phyloP scores from a whole-genome alignment of 2,888 invertebrate genomes.

The Hydrotaea cyrtoneurina region DNA sequence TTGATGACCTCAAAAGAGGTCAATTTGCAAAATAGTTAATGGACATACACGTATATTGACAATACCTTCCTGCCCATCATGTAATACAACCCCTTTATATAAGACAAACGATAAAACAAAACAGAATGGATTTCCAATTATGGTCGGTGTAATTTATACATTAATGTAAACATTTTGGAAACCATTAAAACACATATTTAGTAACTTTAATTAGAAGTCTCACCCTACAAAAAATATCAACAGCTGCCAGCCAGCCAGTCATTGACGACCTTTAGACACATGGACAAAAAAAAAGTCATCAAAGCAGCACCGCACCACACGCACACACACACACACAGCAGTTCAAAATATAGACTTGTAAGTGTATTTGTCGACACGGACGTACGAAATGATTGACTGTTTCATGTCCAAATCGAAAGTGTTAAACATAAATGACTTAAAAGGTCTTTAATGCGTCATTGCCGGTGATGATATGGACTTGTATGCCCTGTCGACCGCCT shows the following conservation, averaged over 20 bases:
- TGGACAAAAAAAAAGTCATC: not conserved
- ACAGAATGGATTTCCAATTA: not conserved
- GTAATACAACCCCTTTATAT: conserved; percentile 6
- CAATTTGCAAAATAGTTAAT: no score
- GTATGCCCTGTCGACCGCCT: not conserved
- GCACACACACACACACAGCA: no score
- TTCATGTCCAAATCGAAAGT: conserved; percentile 39
- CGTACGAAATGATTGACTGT: conserved; percentile 39
- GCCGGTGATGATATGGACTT: not conserved
- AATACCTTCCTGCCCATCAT: no score
- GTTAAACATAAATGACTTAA: conserved; percentile 42
- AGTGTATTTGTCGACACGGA: not conserved
- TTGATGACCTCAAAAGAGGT: no score
- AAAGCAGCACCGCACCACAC: not conserved
- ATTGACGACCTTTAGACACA: not conserved
- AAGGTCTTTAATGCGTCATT: conserved; percentile 51
- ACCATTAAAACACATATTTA: conserved; percentile 8
- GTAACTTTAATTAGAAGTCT: conserved; percentile 22
- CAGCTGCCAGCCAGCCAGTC: not conserved
- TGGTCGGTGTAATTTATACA: not conserved
- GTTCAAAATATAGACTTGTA: not conserved
- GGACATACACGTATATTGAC: no score
- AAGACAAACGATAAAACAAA: not conserved
- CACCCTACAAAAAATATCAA: not conserved
- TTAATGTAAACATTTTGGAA: not conserved